These are phyloP conservation scores for Ceratina japonica DNA, from an alignment of 1,140 invertebrate genomes.

Conservation along the genomic window DNA sequence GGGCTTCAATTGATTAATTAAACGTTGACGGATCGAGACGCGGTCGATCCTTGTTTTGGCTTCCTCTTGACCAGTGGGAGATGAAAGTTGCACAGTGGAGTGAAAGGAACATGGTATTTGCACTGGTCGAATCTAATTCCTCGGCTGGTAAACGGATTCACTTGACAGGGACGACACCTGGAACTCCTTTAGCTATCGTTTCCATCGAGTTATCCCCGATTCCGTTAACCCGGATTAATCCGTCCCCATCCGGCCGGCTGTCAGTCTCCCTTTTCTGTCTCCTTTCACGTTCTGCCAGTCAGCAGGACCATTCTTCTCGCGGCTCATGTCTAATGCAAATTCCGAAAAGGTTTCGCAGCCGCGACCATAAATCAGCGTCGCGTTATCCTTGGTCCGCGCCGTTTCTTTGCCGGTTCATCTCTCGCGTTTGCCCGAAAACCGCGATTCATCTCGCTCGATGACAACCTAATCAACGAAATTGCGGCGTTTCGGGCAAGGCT, in stretches of 20 bases:
- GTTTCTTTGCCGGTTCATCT: background rate
- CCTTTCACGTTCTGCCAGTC: background rate
- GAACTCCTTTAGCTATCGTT: conserved; percentile 21
- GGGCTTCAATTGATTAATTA: no score
- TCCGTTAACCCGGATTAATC: conserved; percentile 42
- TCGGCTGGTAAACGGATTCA: conserved; percentile 55
- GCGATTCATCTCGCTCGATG: background rate
- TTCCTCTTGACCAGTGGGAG: conserved; percentile 18
- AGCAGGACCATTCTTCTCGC: conserved; percentile 22
- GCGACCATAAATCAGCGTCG: conserved; percentile 68
- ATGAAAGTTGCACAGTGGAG: conserved; percentile 1
- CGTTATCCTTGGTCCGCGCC: conserved; percentile 58
- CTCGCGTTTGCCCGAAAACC: background rate
- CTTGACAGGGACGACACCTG: background rate
- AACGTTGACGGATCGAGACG: no score
- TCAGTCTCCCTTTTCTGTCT: background rate
- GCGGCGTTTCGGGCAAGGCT: background rate
- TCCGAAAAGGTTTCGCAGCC: conserved; percentile 65
- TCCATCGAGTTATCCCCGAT: conserved; percentile 51
- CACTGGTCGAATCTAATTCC: conserved; percentile 58
- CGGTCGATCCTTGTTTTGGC: no score
- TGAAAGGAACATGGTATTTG: conserved; percentile 46
- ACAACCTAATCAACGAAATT: conserved; percentile 28
- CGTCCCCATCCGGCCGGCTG: background rate
- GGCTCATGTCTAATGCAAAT: conserved; percentile 63